phyloP scores from a whole-genome alignment of 2,113 vertebrate genomes.

The Perccottus glenii region DNA sequence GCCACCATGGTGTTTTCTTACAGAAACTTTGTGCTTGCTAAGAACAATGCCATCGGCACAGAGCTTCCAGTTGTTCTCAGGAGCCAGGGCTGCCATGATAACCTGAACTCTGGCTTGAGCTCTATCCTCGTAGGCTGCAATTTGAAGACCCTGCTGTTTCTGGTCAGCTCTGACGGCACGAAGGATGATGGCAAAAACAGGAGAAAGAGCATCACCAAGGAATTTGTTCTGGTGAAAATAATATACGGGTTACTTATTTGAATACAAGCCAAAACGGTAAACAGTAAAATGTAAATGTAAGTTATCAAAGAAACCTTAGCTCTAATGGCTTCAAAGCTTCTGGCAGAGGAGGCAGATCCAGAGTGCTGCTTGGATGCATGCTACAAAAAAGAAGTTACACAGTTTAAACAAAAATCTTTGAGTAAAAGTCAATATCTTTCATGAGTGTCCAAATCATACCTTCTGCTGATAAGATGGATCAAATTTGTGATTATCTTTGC shows the following conservation, averaged over 20 bases:
- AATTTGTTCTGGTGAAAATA: conserved; percentile 61
- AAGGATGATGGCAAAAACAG: conserved; percentile 65
- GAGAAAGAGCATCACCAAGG: conserved; percentile 60
- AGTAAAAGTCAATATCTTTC: background rate
- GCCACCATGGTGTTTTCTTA: conserved; percentile 57
- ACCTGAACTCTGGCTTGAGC: conserved; percentile 73
- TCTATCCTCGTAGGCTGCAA: conserved; percentile 72
- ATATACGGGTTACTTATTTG: background rate
- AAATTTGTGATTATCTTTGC: conserved; percentile 28
- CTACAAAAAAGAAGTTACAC: conserved; percentile 16
- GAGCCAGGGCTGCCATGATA: conserved; percentile 74
- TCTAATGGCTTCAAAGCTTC: conserved; percentile 63
- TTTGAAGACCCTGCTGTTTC: conserved; percentile 74
- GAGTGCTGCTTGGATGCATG: background rate
- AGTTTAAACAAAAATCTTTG: background rate
- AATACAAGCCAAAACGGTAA: background rate
- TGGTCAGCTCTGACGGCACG: conserved; percentile 65
- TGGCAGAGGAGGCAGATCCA: conserved; percentile 37
- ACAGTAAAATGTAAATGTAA: background rate
- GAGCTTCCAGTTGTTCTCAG: conserved; percentile 79
- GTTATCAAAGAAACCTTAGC: conserved; percentile 43
- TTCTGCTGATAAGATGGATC: conserved; percentile 47
- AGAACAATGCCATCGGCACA: conserved; percentile 79
- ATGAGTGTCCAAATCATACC: conserved; percentile 30
- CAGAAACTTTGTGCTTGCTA: conserved; percentile 78